These are phyloP conservation scores for Brachionus plicatilis DNA, from an alignment of 1,140 invertebrate genomes.

Conservation along the genomic window DNA sequence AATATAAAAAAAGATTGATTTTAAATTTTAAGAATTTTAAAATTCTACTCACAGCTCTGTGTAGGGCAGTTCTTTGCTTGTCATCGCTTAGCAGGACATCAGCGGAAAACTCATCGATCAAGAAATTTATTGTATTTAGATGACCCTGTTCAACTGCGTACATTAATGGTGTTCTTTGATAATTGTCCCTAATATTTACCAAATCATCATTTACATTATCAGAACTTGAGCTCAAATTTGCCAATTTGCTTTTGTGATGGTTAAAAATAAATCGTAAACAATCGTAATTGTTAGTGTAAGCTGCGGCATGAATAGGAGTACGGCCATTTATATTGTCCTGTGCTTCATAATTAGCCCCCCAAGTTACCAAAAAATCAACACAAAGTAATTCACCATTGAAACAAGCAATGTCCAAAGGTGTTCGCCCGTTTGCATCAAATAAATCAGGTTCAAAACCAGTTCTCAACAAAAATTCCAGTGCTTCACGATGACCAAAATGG, in stretches of 20 bases:
- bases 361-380: constrained; percentile 31
- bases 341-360: neutral
- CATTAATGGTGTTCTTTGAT: constrained; percentile 28
- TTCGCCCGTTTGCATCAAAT: neutral
- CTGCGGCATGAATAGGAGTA: constrained; percentile 9
- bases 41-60: constrained; percentile 11
- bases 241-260: neutral
- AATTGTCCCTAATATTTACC: neutral
- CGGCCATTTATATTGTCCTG: neutral
- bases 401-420: constrained; percentile 21
- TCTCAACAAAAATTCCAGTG: neutral
- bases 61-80: constrained; percentile 13
- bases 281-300: neutral
- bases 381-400: constrained; percentile 7
- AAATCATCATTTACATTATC: constrained; percentile 7
- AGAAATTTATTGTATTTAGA: neutral
- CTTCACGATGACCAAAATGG: constrained; percentile 11
- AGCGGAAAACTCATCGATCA: neutral
- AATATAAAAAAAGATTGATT: neutral
- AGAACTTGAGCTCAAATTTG: neutral
- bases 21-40: neutral
- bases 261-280: constrained; percentile 14
- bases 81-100: neutral
- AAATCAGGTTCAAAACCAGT: neutral
- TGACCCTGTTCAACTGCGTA: constrained; percentile 23